Base-by-base conservation (phyloP, 2,888 invertebrate genomes). In the Chalcosyrphus nemorum region DNA sequence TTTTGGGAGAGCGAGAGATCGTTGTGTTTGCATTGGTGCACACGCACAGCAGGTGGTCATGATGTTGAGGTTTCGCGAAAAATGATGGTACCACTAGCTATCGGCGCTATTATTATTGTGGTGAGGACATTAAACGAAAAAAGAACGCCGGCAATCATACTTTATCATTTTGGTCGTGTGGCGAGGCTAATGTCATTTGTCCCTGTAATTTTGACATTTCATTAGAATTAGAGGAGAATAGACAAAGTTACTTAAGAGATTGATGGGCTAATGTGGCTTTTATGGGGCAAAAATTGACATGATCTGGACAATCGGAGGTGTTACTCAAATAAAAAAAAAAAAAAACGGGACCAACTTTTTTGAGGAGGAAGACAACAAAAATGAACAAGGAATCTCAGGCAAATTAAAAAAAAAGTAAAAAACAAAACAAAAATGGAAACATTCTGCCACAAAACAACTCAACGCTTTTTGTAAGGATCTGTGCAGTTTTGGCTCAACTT, bases 1-100 rank as follows among this genome's bases (percentile, higher is more conserved):
- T 84, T 78, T 78, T 57, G 77, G 43, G n/a, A n/a, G n/a, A n/a
- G n/a, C n/a, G n/a, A n/a, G n/a, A n/a, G 38, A 54, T 66, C 56
- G 74, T 63, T 74, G 56, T 57, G 78, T 78, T 74, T 84, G 61
- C n/a, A n/a, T n/a, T n/a, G n/a, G n/a, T n/a, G n/a, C 65, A 74
- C 84, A 80, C 84, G 84, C 84, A 80, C 52, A 75, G 84, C 84
- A 84, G 84, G 80, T 84, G 84, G 84, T 80, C 84, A 74, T 43
- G 56, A 52, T 74, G 35, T 80, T 84, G 65, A 75, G 52, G 65
- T 59, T 75, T 84, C 74, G 70, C 84, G 80, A 78, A 78, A 78
- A 84, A 75, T 72, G 47, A 45, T 45, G 57, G 72, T 45, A 72
- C 52, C 59, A 50, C 19, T 50, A 66, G 76, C 32, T 75, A 74